Evolutionary conservation across 23 tunicate genomes (phyloP).

Genomic region (Ciona savignyi): DNA sequence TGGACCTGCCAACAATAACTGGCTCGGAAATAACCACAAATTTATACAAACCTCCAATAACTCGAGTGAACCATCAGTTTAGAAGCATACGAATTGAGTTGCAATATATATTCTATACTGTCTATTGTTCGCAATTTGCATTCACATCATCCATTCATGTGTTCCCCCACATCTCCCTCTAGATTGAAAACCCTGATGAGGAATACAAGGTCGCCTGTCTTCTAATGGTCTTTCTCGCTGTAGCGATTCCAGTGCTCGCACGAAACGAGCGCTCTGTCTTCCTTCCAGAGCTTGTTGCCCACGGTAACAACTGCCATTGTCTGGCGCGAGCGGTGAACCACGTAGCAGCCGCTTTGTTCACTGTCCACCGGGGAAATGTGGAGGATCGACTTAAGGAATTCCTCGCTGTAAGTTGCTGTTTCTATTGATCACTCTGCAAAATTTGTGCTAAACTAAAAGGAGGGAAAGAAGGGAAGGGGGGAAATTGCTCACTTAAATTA

Average conservation of each 20-base stretch:
- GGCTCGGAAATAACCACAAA: too few species aligned
- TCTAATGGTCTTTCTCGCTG: constrained; percentile 96
- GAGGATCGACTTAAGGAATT: constrained; percentile 87
- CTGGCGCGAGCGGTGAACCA: constrained; percentile 93
- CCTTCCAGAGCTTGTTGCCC: constrained; percentile 70
- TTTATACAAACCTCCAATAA: too few species aligned
- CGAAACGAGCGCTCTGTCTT: constrained; percentile 83
- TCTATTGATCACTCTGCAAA: not conserved
- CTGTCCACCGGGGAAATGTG: constrained; percentile 73
- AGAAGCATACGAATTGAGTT: too few species aligned
- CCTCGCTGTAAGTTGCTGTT: constrained; percentile 60
- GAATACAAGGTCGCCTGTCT: constrained; percentile 93
- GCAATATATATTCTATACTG: too few species aligned
- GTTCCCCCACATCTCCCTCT: not conserved
- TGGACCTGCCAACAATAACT: too few species aligned
- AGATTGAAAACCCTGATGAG: constrained; percentile 84
- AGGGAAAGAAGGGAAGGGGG: too few species aligned
- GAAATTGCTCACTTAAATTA: too few species aligned
- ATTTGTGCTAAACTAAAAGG: too few species aligned
- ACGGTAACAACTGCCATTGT: constrained; percentile 97
- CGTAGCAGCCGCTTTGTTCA: constrained; percentile 92
- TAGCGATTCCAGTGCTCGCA: constrained; percentile 92
- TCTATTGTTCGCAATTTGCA: too few species aligned
- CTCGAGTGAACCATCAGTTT: too few species aligned
- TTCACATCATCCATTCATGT: too few species aligned